Conservation (phyloP, 2,113 vertebrate genomes). For the Lepidothrix coronata region DNA sequence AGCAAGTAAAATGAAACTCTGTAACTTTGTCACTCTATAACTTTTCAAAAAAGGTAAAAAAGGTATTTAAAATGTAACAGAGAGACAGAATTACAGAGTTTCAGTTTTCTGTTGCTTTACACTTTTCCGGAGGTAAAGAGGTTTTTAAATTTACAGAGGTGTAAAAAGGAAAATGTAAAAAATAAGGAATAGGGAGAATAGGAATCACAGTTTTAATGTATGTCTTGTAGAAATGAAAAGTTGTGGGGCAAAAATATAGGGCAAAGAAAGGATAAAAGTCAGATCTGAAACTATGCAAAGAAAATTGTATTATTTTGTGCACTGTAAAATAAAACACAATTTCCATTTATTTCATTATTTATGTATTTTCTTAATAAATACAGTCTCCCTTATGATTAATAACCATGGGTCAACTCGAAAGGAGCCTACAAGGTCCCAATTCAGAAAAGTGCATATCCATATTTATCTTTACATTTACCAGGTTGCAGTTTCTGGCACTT, state of each 20-base stretch:
- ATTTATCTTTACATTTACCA: constrained; percentile 11
- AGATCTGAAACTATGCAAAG: not conserved
- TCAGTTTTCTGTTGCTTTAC: not conserved
- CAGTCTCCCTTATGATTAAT: not conserved
- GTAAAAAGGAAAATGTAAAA: not conserved
- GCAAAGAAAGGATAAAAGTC: not conserved
- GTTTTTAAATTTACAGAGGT: not conserved
- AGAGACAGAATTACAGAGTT: not conserved
- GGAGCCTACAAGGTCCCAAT: not conserved
- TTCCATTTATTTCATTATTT: not conserved
- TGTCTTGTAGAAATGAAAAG: not conserved
- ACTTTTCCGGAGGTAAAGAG: not conserved
- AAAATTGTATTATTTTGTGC: not conserved
- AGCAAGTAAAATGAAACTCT: not conserved
- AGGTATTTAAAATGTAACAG: not conserved
- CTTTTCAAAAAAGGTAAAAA: not conserved
- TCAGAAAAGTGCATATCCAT: not conserved
- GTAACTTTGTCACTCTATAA: not conserved
- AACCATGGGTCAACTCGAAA: not conserved
- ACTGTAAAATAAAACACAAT: not conserved
- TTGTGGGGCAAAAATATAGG: not conserved
- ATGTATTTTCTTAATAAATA: not conserved
- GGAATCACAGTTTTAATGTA: not conserved
- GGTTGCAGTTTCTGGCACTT: not conserved
- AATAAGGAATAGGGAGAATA: not conserved